These are phyloP conservation scores for Pristis pectinata DNA, from an alignment of 2,797 vertebrate genomes.

Conservation along the genomic window DNA sequence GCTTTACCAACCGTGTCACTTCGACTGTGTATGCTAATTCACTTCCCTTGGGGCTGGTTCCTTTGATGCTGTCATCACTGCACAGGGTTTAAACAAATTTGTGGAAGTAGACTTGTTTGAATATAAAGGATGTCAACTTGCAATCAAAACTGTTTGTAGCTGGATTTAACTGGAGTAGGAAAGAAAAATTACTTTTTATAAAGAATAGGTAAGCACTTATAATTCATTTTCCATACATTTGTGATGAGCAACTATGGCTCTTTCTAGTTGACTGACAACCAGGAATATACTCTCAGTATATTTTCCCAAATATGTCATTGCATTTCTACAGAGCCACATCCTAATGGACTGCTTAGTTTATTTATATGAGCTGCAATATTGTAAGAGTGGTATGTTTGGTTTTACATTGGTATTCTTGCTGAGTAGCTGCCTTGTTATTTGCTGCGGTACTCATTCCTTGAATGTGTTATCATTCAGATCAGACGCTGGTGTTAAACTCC, in stretches of 20 bases:
- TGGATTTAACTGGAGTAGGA: not conserved
- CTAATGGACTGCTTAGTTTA: not conserved
- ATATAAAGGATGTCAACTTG: not conserved
- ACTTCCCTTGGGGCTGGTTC: not conserved
- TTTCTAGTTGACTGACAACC: not conserved
- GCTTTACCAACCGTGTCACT: not conserved
- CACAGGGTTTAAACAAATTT: not conserved
- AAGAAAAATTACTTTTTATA: not conserved
- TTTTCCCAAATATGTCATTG: not conserved
- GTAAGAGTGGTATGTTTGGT: not conserved
- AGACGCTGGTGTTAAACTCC: not conserved
- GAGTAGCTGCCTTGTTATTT: not conserved
- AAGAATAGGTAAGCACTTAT: not conserved
- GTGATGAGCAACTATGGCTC: not conserved
- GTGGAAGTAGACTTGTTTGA: not conserved
- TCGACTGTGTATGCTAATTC: not conserved
- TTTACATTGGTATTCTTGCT: not conserved
- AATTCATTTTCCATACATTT: slow-evolving; percentile 4
- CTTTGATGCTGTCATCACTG: not conserved
- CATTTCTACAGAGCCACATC: not conserved
- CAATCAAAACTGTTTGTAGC: not conserved
- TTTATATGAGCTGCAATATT: slow-evolving; percentile 5
- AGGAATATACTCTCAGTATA: not conserved
- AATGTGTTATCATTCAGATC: not conserved
- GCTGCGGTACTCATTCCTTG: not conserved